Conservation (phyloP, 2,888 invertebrate species). For the Limulus polyphemus region DNA sequence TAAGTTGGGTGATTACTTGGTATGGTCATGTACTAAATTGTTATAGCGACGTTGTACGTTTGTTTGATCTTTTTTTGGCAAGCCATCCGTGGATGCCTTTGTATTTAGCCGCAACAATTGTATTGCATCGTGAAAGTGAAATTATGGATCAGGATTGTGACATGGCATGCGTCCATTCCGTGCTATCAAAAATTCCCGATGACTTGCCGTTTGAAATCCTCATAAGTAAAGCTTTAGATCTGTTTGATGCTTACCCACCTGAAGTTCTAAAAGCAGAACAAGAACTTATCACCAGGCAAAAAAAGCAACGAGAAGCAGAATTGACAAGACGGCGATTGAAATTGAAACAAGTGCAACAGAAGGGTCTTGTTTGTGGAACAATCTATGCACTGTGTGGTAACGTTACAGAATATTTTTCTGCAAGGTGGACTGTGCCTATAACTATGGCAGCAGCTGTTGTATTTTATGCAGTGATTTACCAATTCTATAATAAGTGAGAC, state of each 20-base stretch:
- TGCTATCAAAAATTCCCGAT: constrained; percentile 52
- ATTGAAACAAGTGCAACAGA: too few relatives aligned
- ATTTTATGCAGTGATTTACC: too few relatives aligned
- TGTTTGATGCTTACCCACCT: constrained; percentile 17
- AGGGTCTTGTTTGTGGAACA: too few relatives aligned
- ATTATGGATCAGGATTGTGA: constrained; percentile 55
- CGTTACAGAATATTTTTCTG: too few relatives aligned
- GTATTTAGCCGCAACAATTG: constrained; percentile 41
- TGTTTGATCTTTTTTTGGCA: constrained; percentile 44
- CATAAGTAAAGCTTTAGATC: constrained; percentile 10
- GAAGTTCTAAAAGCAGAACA: constrained; percentile 11
- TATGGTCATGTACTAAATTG: constrained; percentile 91
- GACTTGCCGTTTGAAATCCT: constrained; percentile 23
- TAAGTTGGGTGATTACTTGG: constrained; percentile 98
- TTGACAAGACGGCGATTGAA: too few relatives aligned
- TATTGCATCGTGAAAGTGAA: constrained; percentile 38
- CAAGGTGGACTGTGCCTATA: too few relatives aligned
- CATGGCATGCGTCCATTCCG: constrained; percentile 71
- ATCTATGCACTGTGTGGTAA: too few relatives aligned
- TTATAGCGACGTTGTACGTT: constrained; percentile 64
- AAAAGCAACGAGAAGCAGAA: too few relatives aligned
- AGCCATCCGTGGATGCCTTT: constrained; percentile 41
- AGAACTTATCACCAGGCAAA: too few relatives aligned
- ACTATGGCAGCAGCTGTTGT: too few relatives aligned
- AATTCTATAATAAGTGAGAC: too few relatives aligned